These are phyloP conservation scores for Chloromyia formosa DNA, from an alignment of 2,888 invertebrate species.

Conservation along the genomic window DNA sequence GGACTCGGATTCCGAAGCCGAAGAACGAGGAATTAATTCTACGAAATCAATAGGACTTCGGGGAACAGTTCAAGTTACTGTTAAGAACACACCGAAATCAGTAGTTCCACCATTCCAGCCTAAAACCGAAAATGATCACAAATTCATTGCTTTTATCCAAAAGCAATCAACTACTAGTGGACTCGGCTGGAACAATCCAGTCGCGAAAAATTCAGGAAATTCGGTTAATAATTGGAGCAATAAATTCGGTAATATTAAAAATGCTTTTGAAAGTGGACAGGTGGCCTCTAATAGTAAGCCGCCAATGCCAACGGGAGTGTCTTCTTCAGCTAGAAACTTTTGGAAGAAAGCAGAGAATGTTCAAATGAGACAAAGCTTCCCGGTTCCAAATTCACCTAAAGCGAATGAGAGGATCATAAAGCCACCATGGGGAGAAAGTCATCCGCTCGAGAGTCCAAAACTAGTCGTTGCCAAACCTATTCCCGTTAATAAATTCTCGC, in stretches of 20 bases:
- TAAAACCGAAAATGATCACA: conserved; percentile 85
- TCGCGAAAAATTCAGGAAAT: conserved; percentile 47
- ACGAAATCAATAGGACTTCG: conserved; percentile 65
- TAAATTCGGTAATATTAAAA: conserved; percentile 84
- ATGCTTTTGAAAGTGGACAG: conserved; percentile 72
- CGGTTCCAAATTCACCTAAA: conserved; percentile 51
- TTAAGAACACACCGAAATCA: conserved; percentile 63
- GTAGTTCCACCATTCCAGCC: conserved; percentile 77
- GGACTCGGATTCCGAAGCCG: conserved; percentile 64
- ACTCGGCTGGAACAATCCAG: conserved; percentile 59
- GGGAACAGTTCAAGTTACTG: conserved; percentile 69
- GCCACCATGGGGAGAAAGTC: conserved; percentile 9
- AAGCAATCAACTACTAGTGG: conserved; percentile 71
- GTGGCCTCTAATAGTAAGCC: conserved; percentile 62
- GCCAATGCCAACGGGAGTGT: conserved; percentile 59
- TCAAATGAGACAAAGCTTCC: conserved; percentile 56
- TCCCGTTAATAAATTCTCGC: conserved; percentile 75
- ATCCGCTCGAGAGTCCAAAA: conserved; percentile 36
- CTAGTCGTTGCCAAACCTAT: conserved; percentile 65
- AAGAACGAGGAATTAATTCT: conserved; percentile 58
- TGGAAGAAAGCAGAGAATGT: conserved; percentile 70
- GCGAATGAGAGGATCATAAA: conserved; percentile 38
- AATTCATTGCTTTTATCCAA: conserved; percentile 83
- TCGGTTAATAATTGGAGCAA: conserved; percentile 73
- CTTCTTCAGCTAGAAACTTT: conserved; percentile 67